Conservation (phyloP, 2,888 invertebrate species). For the Andrena bicolor region DNA sequence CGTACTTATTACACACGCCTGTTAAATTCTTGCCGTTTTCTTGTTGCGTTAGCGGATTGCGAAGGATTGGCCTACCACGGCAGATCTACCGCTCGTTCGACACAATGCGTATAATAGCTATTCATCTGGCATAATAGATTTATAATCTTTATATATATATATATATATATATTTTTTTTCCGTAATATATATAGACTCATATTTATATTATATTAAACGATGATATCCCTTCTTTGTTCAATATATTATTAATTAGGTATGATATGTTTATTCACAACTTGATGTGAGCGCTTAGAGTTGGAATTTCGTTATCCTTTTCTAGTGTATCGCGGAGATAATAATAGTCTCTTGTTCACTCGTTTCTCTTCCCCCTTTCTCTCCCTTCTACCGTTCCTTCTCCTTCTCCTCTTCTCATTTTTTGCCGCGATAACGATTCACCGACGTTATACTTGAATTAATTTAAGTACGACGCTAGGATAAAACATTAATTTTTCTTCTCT, state of each 20-base stretch:
- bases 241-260: constrained; percentile 84
- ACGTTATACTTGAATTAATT: constrained; percentile 69
- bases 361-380: constrained; percentile 24
- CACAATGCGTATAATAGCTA: constrained; percentile 63
- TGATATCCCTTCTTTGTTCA: constrained; percentile 81
- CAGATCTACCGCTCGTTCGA: constrained; percentile 61
- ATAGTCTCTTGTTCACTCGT: constrained; percentile 4
- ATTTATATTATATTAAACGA: constrained; percentile 82
- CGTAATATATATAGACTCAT: constrained; percentile 72
- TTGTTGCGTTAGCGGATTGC: constrained; percentile 28
- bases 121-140: constrained; percentile 59
- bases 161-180: constrained; percentile 65
- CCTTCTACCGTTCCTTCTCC: constrained; percentile 14
- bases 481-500: constrained; percentile 73
- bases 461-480: constrained; percentile 80
- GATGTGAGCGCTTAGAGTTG: constrained; percentile 84
- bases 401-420: not conserved
- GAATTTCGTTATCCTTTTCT: constrained; percentile 68
- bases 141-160: constrained; percentile 63
- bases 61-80: constrained; percentile 47
- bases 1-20: not conserved
- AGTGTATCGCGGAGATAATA: constrained; percentile 74
- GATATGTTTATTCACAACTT: constrained; percentile 85
- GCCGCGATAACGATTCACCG: constrained; percentile 63
- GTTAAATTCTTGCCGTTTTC: constrained; percentile 11